phyloP scores from a whole-genome alignment of 2,888 invertebrate species.

The Didymodactylos carnosus region DNA sequence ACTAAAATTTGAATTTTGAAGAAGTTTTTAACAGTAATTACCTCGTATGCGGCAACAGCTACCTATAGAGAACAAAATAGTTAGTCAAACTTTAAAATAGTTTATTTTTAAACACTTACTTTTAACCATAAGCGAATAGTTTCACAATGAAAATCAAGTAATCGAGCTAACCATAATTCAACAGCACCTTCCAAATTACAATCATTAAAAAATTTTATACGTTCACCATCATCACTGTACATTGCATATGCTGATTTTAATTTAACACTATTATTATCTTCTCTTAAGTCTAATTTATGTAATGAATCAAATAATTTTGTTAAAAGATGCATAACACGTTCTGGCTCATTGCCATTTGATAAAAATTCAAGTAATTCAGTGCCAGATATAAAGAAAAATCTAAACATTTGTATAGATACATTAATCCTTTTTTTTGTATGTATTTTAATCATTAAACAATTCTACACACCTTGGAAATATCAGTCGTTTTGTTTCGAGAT shows the following conservation, averaged over 20 bases:
- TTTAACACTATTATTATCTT: neutral
- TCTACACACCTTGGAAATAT: constrained; percentile 53
- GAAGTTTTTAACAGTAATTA: neutral
- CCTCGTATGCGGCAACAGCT: constrained; percentile 17
- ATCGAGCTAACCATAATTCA: constrained; percentile 16
- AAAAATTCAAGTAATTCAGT: constrained; percentile 79
- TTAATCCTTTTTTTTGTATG: neutral
- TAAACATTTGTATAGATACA: neutral
- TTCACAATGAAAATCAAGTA: constrained; percentile 16
- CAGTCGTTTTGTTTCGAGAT: constrained; percentile 78
- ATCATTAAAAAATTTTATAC: constrained; percentile 14
- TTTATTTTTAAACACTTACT: no score
- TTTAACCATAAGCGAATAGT: constrained; percentile 15
- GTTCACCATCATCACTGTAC: constrained; percentile 16
- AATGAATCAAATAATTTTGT: neutral
- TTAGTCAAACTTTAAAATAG: no score
- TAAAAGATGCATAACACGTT: constrained; percentile 26
- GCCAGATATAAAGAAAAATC: constrained; percentile 90
- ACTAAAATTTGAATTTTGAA: neutral
- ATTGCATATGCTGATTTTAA: constrained; percentile 12
- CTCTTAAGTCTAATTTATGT: neutral
- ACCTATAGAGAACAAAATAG: no score
- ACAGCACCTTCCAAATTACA: constrained; percentile 16
- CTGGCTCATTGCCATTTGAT: constrained; percentile 81
- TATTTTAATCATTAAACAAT: no score